Evolutionary conservation across 2,888 invertebrate species (phyloP).

Genomic region (Gibbula magus): DNA sequence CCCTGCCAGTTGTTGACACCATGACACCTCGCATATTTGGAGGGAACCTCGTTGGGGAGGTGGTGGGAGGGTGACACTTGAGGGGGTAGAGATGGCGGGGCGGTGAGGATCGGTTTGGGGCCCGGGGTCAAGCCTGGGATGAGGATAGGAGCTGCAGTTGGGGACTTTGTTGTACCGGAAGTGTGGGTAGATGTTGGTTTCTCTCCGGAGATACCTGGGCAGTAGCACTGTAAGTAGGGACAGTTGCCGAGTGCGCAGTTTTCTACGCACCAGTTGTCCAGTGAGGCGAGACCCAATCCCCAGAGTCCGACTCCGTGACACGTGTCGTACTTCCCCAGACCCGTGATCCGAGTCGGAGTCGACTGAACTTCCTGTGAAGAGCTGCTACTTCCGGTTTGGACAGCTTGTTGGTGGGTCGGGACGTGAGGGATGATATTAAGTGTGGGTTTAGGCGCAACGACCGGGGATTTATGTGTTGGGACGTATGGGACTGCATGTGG

Average conservation of each 20-base stretch:
- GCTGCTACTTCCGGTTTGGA: no score
- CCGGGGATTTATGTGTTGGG: neutral
- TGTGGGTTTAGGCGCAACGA: no score
- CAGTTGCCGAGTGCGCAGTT: constrained; percentile 3
- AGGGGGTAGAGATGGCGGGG: neutral
- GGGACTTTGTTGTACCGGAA: neutral
- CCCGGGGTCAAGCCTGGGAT: neutral
- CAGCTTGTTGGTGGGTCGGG: no score
- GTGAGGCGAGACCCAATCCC: neutral
- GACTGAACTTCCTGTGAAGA: no score
- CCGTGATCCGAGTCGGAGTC: neutral
- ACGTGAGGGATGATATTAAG: no score
- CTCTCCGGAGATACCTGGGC: neutral
- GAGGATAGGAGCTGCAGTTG: neutral
- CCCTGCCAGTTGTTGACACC: neutral
- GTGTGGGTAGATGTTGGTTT: neutral
- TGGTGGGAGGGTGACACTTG: neutral
- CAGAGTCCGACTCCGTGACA: constrained; percentile 22
- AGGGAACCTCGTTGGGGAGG: neutral
- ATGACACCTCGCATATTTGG: neutral
- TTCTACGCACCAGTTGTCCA: constrained; percentile 31
- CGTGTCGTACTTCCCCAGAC: neutral
- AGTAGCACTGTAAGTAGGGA: constrained; percentile 12
- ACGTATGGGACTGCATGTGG: neutral
- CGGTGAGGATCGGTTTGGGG: neutral